Evolutionary conservation across 2,797 vertebrate species (phyloP), one percentile per base, ranked within the genome.

Genomic region (Pyrocephalus nanus): DNA sequence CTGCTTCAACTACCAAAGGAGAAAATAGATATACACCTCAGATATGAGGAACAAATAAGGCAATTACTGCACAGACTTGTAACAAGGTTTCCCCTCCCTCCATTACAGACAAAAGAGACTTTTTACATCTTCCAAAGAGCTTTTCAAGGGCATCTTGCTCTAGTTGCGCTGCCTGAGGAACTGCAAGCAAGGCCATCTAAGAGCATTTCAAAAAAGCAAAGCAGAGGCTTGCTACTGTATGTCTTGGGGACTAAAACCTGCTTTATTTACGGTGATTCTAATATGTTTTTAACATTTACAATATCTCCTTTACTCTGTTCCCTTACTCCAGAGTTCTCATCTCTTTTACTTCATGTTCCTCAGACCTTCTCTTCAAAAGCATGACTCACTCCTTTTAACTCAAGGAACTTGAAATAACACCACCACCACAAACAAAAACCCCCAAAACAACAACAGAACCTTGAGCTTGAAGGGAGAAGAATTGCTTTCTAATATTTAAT

Each of bases 361-460:
- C 61, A 86, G 25, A 71, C 75, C 42, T 58, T 67, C 36, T 78
- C 50, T 86, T 90, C 48, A 88, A 73, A 93, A 5, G 2, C 3
- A 6, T 36, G 15, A 74, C 40, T 83, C 17, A 5, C 18, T n/a
- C 6, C 8, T 70, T 25, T 62, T 58, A 34, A 81, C 7, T 72
- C 12, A 42, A 66, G 20, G 62, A 60, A 83, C 2, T 11, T 54
- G 3, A 88, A 81, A 51, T 14, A 83, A 73, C 26, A 73, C 76
- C 32, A 19, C 12, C 4, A n/a, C 11, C 3, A 11, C 2, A 4
- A 29, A 3, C 27, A 34, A 64, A 47, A 26, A 22, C 1, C 5
- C 9, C 14, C 12, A 54, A 71, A 72, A 42, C 38, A 42, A 40
- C 38, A 62, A 42, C 38, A 62, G 42, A 30, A 22, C 60, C 18